Conservation (phyloP, 2,888 invertebrate genomes). For the Leptinotarsa juncta region DNA sequence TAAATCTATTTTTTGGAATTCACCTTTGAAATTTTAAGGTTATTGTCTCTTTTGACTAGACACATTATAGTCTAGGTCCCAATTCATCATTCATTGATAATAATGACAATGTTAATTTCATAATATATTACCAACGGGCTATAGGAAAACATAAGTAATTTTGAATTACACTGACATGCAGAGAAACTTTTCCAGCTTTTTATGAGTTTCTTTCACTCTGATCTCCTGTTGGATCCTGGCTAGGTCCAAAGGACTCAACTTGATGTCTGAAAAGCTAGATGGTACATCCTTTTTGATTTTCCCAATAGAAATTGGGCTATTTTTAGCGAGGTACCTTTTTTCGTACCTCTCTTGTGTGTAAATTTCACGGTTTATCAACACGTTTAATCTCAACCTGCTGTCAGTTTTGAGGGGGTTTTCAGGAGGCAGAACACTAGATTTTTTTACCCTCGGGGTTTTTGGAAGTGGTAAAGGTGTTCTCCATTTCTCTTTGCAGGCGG, state of each 20-base stretch:
- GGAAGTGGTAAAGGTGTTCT: constrained; percentile 15
- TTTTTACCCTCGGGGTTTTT: constrained; percentile 20
- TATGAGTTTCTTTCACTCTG: constrained; percentile 16
- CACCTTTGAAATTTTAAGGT: no score
- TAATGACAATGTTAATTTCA: no score
- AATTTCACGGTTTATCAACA: constrained; percentile 22
- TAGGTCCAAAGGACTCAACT: constrained; percentile 5
- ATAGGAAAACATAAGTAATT: background rate
- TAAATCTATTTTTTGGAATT: no score
- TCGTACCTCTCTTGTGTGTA: constrained; percentile 17
- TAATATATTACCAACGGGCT: background rate
- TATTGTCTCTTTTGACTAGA: no score
- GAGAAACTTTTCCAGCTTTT: constrained; percentile 20
- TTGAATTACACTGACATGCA: background rate
- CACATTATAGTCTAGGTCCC: no score
- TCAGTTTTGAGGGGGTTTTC: constrained; percentile 8
- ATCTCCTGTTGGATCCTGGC: constrained; percentile 18
- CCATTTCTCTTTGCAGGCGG: constrained; percentile 26
- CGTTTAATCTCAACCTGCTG: constrained; percentile 21
- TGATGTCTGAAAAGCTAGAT: background rate
- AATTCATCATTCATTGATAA: no score
- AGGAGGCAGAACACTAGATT: constrained; percentile 8
- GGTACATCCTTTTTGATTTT: constrained; percentile 3
- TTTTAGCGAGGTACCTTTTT: constrained; percentile 3
- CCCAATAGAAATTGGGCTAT: background rate